phyloP scores from a whole-genome alignment of 2,888 invertebrate genomes.

The Ophion costatus region DNA sequence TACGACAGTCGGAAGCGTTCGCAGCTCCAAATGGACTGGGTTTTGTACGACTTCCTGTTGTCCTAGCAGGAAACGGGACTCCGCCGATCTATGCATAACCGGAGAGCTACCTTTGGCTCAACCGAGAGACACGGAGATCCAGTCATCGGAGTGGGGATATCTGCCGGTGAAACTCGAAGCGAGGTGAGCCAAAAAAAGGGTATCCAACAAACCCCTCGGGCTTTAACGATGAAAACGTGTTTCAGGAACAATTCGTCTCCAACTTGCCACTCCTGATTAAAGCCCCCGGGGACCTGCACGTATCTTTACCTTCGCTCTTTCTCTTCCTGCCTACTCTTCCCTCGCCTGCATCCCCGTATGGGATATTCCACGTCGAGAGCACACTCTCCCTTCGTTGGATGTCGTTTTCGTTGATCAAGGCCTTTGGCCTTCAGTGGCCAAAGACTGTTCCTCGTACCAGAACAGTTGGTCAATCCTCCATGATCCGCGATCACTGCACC shows the following conservation, averaged over 20 bases:
- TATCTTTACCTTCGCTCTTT: conserved; percentile 5
- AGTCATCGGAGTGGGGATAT: background rate
- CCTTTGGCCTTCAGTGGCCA: too few relatives aligned
- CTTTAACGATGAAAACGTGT: conserved; percentile 61
- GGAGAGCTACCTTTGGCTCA: background rate
- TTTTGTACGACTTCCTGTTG: conserved; percentile 56
- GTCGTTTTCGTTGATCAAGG: background rate
- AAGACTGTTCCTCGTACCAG: too few relatives aligned
- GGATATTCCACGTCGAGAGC: background rate
- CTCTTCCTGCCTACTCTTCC: background rate
- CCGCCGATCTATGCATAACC: conserved; percentile 3
- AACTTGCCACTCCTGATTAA: conserved; percentile 64
- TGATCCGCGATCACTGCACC: too few relatives aligned
- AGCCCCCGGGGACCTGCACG: conserved; percentile 30
- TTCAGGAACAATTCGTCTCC: conserved; percentile 64
- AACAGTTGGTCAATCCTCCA: too few relatives aligned
- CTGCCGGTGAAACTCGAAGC: conserved; percentile 18
- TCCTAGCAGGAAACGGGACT: conserved; percentile 18
- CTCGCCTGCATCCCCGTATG: background rate
- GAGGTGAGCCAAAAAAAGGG: conserved; percentile 25
- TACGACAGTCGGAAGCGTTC: too few relatives aligned
- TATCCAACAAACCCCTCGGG: conserved; percentile 27
- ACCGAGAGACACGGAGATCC: conserved; percentile 7
- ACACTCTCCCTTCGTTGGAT: background rate
- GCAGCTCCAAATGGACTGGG: conserved; percentile 14